Conservation (phyloP, 92 coral and sea anemone species). For the Scolanthus callimorphus region DNA sequence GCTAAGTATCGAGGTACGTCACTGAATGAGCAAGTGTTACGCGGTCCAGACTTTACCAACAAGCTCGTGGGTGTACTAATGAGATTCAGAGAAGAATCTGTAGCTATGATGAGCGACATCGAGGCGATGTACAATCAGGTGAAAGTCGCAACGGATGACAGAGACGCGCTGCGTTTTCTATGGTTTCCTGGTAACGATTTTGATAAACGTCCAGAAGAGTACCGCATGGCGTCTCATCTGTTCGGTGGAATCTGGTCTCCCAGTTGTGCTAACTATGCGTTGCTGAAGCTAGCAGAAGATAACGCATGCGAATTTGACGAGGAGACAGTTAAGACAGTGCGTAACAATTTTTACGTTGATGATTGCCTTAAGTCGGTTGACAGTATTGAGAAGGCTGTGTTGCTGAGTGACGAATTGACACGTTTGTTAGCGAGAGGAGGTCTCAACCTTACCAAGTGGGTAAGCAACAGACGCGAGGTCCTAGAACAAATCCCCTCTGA, state of each 20-base stretch:
- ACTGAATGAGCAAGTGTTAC: slow-evolving; percentile 28
- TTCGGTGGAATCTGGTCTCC: slow-evolving; percentile 40
- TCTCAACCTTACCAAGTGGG: slow-evolving; percentile 21
- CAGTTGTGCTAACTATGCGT: slow-evolving; percentile 33
- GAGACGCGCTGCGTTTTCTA: slow-evolving; percentile 41
- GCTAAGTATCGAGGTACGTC: slow-evolving; percentile 44
- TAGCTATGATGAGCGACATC: slow-evolving; percentile 39
- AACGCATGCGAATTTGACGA: slow-evolving; percentile 10
- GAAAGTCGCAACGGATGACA: slow-evolving; percentile 29
- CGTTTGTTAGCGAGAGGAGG: neutral
- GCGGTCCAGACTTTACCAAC: slow-evolving; percentile 54
- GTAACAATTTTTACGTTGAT: slow-evolving; percentile 27
- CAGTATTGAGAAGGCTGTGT: neutral
- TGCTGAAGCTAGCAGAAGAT: slow-evolving; percentile 19
- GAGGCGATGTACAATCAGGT: slow-evolving; percentile 63
- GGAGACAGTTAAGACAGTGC: slow-evolving; percentile 5
- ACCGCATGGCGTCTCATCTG: slow-evolving; percentile 28
- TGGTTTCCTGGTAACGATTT: slow-evolving; percentile 43
- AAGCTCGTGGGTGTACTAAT: slow-evolving; percentile 35
- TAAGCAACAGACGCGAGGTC: slow-evolving; percentile 9
- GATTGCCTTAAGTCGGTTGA: slow-evolving; percentile 27
- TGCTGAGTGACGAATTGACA: neutral
- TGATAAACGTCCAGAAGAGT: slow-evolving; percentile 12
- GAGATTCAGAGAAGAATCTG: slow-evolving; percentile 51
- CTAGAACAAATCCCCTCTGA: slow-evolving; percentile 10